Evolutionary conservation across 2,797 vertebrate genomes (phyloP).

Genomic region (Geotrypetes seraphini): DNA sequence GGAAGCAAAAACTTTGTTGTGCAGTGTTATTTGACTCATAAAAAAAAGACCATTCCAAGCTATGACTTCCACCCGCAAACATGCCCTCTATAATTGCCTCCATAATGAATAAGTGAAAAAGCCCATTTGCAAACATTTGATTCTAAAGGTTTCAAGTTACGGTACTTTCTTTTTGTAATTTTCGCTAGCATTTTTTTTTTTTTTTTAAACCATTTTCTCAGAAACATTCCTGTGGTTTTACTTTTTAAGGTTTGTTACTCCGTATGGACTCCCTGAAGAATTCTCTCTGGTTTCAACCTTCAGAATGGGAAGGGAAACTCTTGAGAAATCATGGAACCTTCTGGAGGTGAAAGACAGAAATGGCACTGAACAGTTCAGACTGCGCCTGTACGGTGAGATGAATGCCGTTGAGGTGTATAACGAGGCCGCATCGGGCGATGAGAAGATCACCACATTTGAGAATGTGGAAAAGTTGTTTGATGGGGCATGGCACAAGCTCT

Average conservation of each 20-base stretch:
- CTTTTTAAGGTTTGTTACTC: conserved; percentile 8
- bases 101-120: no score
- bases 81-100: no score
- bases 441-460: conserved; percentile 2
- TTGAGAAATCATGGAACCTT: not conserved
- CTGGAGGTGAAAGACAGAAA: conserved; percentile 1
- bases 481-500: conserved; percentile 5
- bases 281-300: conserved; percentile 1
- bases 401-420: not conserved
- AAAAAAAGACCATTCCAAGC: no score
- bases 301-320: not conserved
- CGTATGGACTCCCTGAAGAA: conserved; percentile 8
- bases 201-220: no score
- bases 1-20: no score
- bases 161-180: no score
- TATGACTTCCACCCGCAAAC: no score
- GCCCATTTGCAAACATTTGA: no score
- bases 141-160: no score
- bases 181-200: no score
- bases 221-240: not conserved
- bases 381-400: not conserved
- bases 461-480: not conserved
- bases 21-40: no score
- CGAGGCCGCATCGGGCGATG: not conserved
- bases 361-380: not conserved